Evolutionary conservation across 1,140 invertebrate genomes (phyloP), one percentile per base, ranked within the genome.

Genomic region (Lepidurus apus): DNA sequence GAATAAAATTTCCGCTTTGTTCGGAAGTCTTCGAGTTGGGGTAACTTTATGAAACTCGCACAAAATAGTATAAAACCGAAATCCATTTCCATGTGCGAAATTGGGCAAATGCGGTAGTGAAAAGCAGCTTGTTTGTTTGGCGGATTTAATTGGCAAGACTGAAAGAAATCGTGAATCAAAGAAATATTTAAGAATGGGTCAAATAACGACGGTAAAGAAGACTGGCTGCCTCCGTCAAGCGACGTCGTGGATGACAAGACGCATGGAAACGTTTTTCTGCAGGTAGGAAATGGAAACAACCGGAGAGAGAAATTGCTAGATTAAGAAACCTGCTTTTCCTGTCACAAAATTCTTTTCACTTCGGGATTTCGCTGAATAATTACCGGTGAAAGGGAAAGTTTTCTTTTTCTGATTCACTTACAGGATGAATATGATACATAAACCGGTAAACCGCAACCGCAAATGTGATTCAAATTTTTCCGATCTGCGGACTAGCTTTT

Each of bases 171-270:
- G 53, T 34, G 53, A 65, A 65, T 65, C 13, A 21, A 21, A 2
- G 8, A 13, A 65, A n/a, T 7, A 9, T 11, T 11, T 21, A 17
- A 65, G 13, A 65, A 65, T 65, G 53, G 53, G 53, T 65, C 53
- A 17, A n/a, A 11, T 17, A 17, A 65, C 6, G 7, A 65, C 13
- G 1, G 21, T 7, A 21, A 13, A 65, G 21, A 9, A 17, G 21
- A n/a, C 53, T 0, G 53, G 53, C 53, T 65, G 53, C 53, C 21
- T 65, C 17, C 53, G 53, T 8, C 53, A 21, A 65, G 53, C 53
- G 13, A 65, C 53, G 53, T 65, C 53, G 17, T 65, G 53, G 53
- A 65, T 65, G 53, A 65, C 53, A 21, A 9, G 53, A 65, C 53
- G 53, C 53, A 65, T 65, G 53, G 53, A 65, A 65, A 21, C 17